Conservation (phyloP, 2,113 vertebrate genomes). For the Cervus canadensis region DNA sequence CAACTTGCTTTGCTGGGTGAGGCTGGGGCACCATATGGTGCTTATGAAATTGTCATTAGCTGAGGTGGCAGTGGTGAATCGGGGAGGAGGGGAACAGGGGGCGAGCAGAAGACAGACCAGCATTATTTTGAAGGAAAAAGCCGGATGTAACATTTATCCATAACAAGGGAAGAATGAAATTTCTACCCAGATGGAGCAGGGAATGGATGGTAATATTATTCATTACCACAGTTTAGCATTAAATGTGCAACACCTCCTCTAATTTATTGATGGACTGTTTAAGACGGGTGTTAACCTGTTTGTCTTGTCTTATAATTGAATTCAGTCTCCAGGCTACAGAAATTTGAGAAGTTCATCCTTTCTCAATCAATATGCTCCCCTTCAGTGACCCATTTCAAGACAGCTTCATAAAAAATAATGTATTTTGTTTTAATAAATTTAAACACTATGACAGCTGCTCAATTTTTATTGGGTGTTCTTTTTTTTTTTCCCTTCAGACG, state of each 20-base stretch:
- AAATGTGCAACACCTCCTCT: slow-evolving; percentile 71
- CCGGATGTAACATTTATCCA: not conserved
- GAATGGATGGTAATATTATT: slow-evolving; percentile 54
- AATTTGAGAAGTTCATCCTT: slow-evolving; percentile 82
- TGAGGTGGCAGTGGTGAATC: not conserved
- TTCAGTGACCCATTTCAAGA: slow-evolving; percentile 81
- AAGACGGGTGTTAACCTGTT: slow-evolving; percentile 76
- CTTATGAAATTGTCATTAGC: not conserved
- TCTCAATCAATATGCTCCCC: slow-evolving; percentile 81
- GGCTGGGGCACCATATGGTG: not conserved
- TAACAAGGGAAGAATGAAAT: not conserved
- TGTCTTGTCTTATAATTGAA: slow-evolving; percentile 79
- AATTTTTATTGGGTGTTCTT: slow-evolving; percentile 65
- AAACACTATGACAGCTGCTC: slow-evolving; percentile 77
- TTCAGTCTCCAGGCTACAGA: slow-evolving; percentile 76
- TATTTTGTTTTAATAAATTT: slow-evolving; percentile 81
- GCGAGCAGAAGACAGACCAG: not conserved
- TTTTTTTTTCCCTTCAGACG: slow-evolving; percentile 56
- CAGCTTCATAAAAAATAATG: slow-evolving; percentile 78
- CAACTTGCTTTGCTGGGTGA: not conserved
- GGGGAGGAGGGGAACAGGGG: not conserved
- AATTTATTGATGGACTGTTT: slow-evolving; percentile 76
- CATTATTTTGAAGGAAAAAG: not conserved
- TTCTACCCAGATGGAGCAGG: not conserved
- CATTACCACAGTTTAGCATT: slow-evolving; percentile 52